Evolutionary conservation across 2,888 invertebrate species (phyloP).

Genomic region (Archips xylosteana): DNA sequence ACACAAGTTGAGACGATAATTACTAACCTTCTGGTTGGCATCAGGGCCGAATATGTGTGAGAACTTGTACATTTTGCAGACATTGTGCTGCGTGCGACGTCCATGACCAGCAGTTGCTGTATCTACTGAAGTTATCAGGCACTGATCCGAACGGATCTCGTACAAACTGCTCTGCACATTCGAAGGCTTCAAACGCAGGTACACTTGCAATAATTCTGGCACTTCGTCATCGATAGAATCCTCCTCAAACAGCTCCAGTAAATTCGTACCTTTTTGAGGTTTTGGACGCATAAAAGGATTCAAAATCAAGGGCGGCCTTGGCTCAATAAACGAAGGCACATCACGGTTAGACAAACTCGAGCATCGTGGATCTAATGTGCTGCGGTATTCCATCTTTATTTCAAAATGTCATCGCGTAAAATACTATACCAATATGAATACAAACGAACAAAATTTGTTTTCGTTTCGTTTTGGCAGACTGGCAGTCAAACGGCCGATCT

Average conservation of each 20-base stretch:
- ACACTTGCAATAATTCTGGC: slow-evolving; percentile 80
- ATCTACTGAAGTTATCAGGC: slow-evolving; percentile 71
- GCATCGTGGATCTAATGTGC: slow-evolving; percentile 62
- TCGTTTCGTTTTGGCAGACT: slow-evolving; percentile 9
- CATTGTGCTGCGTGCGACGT: slow-evolving; percentile 75
- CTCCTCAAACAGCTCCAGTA: slow-evolving; percentile 73
- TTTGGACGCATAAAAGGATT: slow-evolving; percentile 79
- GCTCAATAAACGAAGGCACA: slow-evolving; percentile 81
- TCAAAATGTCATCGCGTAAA: slow-evolving; percentile 27
- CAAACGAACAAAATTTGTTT: slow-evolving; percentile 20
- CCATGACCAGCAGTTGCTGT: slow-evolving; percentile 73
- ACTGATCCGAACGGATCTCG: slow-evolving; percentile 71
- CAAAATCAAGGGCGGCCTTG: slow-evolving; percentile 73
- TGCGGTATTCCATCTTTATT: slow-evolving; percentile 41
- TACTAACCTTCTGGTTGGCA: slow-evolving; percentile 62
- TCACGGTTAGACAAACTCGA: slow-evolving; percentile 62
- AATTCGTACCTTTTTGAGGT: slow-evolving; percentile 74
- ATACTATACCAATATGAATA: neutral
- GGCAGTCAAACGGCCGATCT: slow-evolving; percentile 31
- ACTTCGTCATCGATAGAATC: slow-evolving; percentile 68
- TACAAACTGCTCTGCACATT: slow-evolving; percentile 66
- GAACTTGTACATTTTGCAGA: slow-evolving; percentile 79
- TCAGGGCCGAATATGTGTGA: slow-evolving; percentile 74
- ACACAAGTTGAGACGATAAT: neutral
- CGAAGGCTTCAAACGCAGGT: slow-evolving; percentile 81